A percentile compares a stretch with the other conserved stretches of the same genome.
Conservation (phyloP, 2,797 vertebrate genomes). For the Pipistrellus pipistrellus region DNA sequence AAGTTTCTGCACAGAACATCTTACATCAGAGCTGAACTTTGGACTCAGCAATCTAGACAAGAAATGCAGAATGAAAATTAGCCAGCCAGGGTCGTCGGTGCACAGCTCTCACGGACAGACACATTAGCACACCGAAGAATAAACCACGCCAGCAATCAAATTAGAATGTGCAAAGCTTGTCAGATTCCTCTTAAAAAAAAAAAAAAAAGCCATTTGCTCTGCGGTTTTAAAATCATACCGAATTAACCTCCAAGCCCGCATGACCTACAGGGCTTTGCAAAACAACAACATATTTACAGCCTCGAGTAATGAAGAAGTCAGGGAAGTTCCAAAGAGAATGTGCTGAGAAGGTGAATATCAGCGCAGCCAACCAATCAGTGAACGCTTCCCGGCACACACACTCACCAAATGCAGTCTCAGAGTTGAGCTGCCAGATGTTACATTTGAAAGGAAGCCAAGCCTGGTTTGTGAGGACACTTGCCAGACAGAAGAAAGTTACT, state of each 20-base stretch:
- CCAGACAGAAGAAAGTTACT: constrained; percentile 39
- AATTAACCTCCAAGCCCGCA: constrained; percentile 85
- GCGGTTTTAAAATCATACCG: constrained; percentile 86
- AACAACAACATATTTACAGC: constrained; percentile 86
- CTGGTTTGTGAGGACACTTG: constrained; percentile 43
- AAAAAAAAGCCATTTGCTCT: constrained; percentile 85
- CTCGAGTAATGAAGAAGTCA: constrained; percentile 80
- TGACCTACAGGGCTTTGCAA: constrained; percentile 80
- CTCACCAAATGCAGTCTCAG: constrained; percentile 25
- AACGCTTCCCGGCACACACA: constrained; percentile 50
- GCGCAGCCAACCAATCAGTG: constrained; percentile 65
- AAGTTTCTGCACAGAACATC: constrained; percentile 82
- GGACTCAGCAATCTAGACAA: constrained; percentile 83
- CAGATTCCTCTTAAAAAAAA: constrained; percentile 78
- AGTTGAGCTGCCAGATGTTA: constrained; percentile 77
- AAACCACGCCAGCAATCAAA: constrained; percentile 85
- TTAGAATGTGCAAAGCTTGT: constrained; percentile 87
- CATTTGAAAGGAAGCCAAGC: constrained; percentile 75
- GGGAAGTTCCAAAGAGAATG: constrained; percentile 63
- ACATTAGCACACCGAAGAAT: constrained; percentile 80
- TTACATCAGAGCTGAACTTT: constrained; percentile 81
- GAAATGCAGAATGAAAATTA: constrained; percentile 85
- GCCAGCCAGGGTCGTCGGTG: constrained; percentile 82
- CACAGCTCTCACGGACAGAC: constrained; percentile 82
- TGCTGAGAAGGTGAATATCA: constrained; percentile 74